Base-by-base conservation (phyloP, 2,888 invertebrate genomes). In the Pyrrhia umbra region DNA sequence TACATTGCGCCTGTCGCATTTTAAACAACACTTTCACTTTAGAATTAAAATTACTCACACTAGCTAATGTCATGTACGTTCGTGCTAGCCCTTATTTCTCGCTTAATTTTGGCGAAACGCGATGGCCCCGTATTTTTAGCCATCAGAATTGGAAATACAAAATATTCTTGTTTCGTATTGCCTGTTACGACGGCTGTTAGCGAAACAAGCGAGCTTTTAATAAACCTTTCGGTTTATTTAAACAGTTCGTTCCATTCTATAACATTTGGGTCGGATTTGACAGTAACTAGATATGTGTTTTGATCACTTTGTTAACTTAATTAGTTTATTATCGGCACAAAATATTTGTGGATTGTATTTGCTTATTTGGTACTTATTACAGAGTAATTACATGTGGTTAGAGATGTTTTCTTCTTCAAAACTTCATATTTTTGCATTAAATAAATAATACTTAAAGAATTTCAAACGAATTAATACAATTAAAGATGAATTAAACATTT, bases 121-220 rank as follows among this genome's bases (percentile, higher is more conserved):
- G 15, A 13, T 15, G 15, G 15, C 6, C 5, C 15, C 6, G 10
- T 66, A 40, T 45, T 51, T 46, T 21, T 50, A 34, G 21, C 3
- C 6, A 6, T 0, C 4, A 2, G 6, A 18, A 23, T 23, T 37
- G 18, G 13, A 43, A 13, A 30, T 15, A 13, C 25, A 10, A 39
- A 50, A 50, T 54, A 43, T 49, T 43, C 13, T 46, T 51, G 50
- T 58, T 68, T 37, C 27, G 34, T 34, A 15, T 13, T 42, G 23
- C 27, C 42, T 37, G 16, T 20, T 25, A 8, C 8, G 15, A 3
- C 3, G 39, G 5, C 40, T 25, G 20, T n/a, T 37, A n/a, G 6
- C 6, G 9, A 37, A 10, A 21, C 49, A n/a, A 15, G 15, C 2
- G 8, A 2, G 37, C 27, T 46, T 46, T 52, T 63, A 45, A 45